Conservation (phyloP, 2,797 vertebrate genomes). For the Macropodus opercularis region DNA sequence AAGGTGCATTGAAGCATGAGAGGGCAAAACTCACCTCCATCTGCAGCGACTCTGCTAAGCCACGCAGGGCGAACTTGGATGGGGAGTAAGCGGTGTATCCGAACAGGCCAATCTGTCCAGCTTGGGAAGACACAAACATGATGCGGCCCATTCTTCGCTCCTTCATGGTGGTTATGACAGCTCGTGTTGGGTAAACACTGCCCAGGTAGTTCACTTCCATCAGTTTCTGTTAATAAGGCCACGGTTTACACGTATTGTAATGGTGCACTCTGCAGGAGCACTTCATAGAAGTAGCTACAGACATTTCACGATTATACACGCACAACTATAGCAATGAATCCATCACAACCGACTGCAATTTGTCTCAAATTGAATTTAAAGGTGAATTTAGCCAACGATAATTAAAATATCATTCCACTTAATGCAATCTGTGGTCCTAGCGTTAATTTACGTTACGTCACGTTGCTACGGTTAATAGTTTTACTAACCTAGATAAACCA, state of each 20-base stretch:
- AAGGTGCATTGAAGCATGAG: neutral
- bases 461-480: too few relatives aligned
- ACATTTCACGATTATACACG: too few relatives aligned
- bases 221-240: constrained; percentile 80
- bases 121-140: constrained; percentile 96
- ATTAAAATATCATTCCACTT: too few relatives aligned
- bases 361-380: too few relatives aligned
- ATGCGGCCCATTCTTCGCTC: constrained; percentile 95
- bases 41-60: constrained; percentile 94
- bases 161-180: constrained; percentile 96
- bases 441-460: too few relatives aligned
- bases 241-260: constrained; percentile 5
- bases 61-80: constrained; percentile 95
- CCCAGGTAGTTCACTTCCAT: constrained; percentile 99
- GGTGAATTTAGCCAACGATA: too few relatives aligned
- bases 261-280: neutral
- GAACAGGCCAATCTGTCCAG: constrained; percentile 92
- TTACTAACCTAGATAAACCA: too few relatives aligned
- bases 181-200: constrained; percentile 93
- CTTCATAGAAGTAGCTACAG: neutral
- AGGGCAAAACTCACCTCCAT: constrained; percentile 89
- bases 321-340: too few relatives aligned
- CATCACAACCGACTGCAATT: too few relatives aligned
- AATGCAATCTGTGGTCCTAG: too few relatives aligned
- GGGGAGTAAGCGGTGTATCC: constrained; percentile 96